Percentiles rank a stretch among this genome's conserved stretches.
These are phyloP conservation scores for Flabesymbios commensalis DNA, from an alignment of 2,888 invertebrate genomes.

Conservation along the genomic window DNA sequence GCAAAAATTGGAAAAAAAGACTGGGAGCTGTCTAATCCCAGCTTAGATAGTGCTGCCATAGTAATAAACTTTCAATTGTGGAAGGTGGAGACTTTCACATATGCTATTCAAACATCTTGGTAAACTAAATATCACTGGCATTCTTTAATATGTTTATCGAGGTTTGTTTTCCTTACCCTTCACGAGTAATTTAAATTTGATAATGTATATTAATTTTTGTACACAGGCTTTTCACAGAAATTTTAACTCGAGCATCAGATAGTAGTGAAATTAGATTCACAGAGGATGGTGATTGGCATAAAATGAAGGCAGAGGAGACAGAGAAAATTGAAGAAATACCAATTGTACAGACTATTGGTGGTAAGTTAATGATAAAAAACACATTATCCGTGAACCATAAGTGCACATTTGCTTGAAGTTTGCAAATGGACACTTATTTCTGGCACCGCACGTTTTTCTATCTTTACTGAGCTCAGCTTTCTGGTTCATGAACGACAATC, in stretches of 20 bases:
- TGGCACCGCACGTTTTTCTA: background rate
- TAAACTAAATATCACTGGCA: no score
- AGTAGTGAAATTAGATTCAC: slow-evolving; percentile 61
- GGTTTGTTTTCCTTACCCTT: background rate
- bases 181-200: no score
- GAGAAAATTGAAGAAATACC: background rate
- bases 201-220: background rate
- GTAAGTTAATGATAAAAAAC: background rate
- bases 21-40: no score
- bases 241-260: slow-evolving; percentile 48
- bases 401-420: no score
- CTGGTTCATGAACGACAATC: background rate
- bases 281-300: slow-evolving; percentile 62
- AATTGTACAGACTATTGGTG: slow-evolving; percentile 18
- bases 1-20: no score
- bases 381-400: background rate
- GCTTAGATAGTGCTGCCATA: no score
- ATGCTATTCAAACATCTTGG: no score
- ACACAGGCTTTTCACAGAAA: slow-evolving; percentile 61
- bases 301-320: slow-evolving; percentile 44
- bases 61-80: no score
- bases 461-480: background rate
- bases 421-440: no score
- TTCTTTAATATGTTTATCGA: no score
- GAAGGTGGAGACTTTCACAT: no score